These are phyloP conservation scores for Sphecodes monilicornis DNA, from an alignment of 2,888 invertebrate species.

Conservation along the genomic window DNA sequence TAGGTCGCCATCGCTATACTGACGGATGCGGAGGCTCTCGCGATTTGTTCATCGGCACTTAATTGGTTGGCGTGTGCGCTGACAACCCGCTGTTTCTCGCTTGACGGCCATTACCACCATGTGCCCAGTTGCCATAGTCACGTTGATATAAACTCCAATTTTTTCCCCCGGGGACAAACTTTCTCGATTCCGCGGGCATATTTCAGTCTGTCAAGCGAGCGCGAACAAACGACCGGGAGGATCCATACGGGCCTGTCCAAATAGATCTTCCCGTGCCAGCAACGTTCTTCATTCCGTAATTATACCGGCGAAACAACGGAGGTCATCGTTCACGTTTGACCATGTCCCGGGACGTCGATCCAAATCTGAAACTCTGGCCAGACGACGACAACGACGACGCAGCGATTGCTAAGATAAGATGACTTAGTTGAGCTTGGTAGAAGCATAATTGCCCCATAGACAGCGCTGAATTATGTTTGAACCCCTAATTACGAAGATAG, in stretches of 20 bases:
- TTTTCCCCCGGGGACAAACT: background rate
- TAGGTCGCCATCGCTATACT: constrained; percentile 30
- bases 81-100: constrained; percentile 74
- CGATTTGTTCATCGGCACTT: constrained; percentile 45
- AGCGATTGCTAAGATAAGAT: background rate
- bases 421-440: background rate
- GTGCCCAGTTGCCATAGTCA: constrained; percentile 60
- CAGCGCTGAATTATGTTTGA: background rate
- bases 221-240: background rate
- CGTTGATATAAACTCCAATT: background rate
- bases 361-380: background rate
- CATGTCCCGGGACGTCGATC: background rate
- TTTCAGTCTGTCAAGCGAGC: constrained; percentile 62
- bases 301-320: background rate
- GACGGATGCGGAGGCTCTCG: constrained; percentile 2
- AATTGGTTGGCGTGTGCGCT: constrained; percentile 46
- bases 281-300: background rate
- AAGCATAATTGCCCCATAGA: background rate
- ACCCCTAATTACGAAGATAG: no score
- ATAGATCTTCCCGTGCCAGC: background rate
- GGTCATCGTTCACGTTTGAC: background rate
- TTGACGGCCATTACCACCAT: constrained; percentile 78
- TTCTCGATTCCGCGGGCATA: background rate
- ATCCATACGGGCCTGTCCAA: constrained; percentile 4
- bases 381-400: background rate